phyloP scores from a whole-genome alignment of 2,113 vertebrate species.

The Puntigrus tetrazona region DNA sequence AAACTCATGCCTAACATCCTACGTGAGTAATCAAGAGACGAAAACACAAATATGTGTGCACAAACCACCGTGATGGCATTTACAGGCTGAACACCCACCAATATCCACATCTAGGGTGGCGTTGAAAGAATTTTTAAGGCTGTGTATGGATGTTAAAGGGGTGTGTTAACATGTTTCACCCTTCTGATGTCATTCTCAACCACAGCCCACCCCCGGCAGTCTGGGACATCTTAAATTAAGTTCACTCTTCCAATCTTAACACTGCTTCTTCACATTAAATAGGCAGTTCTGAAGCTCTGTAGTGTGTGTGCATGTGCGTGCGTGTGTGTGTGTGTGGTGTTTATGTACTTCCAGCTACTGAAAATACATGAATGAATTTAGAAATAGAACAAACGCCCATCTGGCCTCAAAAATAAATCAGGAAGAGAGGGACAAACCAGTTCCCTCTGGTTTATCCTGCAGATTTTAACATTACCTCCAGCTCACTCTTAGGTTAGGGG shows the following conservation, averaged over 20 bases:
- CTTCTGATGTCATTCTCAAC: neutral
- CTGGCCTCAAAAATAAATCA: slow-evolving; percentile 28
- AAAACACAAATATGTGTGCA: neutral
- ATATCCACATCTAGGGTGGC: neutral
- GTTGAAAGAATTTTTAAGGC: neutral
- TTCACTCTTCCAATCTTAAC: slow-evolving; percentile 41
- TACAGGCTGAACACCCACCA: neutral
- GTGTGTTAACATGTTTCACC: neutral
- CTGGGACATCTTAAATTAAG: slow-evolving; percentile 31
- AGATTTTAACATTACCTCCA: slow-evolving; percentile 16
- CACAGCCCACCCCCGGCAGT: neutral
- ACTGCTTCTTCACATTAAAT: slow-evolving; percentile 57
- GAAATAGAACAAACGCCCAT: slow-evolving; percentile 48
- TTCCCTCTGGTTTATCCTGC: slow-evolving; percentile 33
- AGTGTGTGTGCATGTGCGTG: slow-evolving; percentile 29
- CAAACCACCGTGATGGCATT: neutral
- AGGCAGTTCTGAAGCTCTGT: slow-evolving; percentile 48
- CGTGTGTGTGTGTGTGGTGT: slow-evolving; percentile 40
- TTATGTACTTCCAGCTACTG: slow-evolving; percentile 63
- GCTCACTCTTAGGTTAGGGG: slow-evolving; percentile 57
- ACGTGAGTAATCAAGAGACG: neutral
- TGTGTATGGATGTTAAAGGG: neutral
- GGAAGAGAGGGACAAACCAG: slow-evolving; percentile 26
- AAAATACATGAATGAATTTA: slow-evolving; percentile 66
- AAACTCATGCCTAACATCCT: neutral